A percentile compares a stretch with the other conserved stretches of the same genome.
These are phyloP conservation scores for Penaeus chinensis DNA, from an alignment of 1,140 invertebrate genomes.

Conservation along the genomic window DNA sequence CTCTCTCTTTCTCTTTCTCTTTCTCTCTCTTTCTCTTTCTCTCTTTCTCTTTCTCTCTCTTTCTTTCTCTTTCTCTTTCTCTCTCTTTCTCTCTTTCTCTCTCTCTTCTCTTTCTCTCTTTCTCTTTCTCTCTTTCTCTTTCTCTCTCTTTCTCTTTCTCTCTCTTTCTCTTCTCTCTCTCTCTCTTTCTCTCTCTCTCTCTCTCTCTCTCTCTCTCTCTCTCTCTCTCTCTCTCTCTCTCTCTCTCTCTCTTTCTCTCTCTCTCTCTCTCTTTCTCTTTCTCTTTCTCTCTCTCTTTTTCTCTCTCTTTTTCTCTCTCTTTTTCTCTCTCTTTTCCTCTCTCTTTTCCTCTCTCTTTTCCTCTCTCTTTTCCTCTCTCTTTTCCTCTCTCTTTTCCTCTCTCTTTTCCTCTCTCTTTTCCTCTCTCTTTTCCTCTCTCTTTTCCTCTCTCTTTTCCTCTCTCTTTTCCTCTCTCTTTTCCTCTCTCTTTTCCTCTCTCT, in stretches of 20 bases:
- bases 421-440: too few species aligned
- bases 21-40: neutral
- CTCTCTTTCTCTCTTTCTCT: too few species aligned
- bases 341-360: slow-evolving; percentile 10
- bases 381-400: neutral
- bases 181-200: slow-evolving; percentile 1
- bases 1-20: neutral
- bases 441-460: too few species aligned
- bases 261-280: neutral
- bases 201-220: slow-evolving; percentile 2
- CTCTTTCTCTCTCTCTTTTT: neutral
- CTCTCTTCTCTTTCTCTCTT: neutral
- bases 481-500: neutral
- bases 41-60: neutral
- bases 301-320: slow-evolving; percentile 18
- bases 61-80: neutral
- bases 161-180: slow-evolving; percentile 1
- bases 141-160: neutral
- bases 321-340: slow-evolving; percentile 16
- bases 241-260: neutral
- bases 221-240: too few species aligned
- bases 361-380: neutral
- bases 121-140: neutral
- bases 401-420: too few species aligned
- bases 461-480: too few species aligned